Conservation (phyloP, 2,797 vertebrate species). For the Intellagama lesueurii region DNA sequence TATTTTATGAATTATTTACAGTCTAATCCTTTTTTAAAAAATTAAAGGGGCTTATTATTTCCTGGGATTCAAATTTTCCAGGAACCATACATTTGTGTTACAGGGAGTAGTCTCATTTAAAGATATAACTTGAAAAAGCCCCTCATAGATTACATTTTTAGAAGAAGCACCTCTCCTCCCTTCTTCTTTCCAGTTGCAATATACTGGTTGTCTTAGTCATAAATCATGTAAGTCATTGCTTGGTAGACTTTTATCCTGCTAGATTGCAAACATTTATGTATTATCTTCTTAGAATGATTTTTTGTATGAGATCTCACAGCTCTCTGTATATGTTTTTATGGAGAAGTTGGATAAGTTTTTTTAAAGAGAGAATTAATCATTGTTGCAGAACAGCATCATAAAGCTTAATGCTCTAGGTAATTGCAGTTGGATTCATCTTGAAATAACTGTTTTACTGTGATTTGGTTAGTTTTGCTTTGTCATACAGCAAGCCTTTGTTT, state of each 20-base stretch:
- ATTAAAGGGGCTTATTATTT: neutral
- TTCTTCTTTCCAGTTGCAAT: neutral
- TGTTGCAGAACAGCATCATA: conserved; percentile 27
- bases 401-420: neutral
- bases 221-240: neutral
- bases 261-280: conserved; percentile 26
- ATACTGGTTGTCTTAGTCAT: neutral
- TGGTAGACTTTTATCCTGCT: fast-evolving
- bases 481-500: neutral
- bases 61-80: neutral
- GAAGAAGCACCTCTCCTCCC: neutral
- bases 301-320: neutral
- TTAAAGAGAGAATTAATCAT: neutral
- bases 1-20: neutral
- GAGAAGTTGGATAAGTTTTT: conserved; percentile 12
- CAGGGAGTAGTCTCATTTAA: neutral
- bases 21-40: neutral
- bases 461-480: neutral
- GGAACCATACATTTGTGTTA: neutral
- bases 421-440: conserved; percentile 23
- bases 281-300: conserved; percentile 29
- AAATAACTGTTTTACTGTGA: neutral
- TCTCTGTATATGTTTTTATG: neutral
- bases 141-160: neutral
- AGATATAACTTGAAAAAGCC: neutral